These are phyloP conservation scores for Dryococelus australis DNA, from an alignment of 2,888 invertebrate species.

Conservation along the genomic window DNA sequence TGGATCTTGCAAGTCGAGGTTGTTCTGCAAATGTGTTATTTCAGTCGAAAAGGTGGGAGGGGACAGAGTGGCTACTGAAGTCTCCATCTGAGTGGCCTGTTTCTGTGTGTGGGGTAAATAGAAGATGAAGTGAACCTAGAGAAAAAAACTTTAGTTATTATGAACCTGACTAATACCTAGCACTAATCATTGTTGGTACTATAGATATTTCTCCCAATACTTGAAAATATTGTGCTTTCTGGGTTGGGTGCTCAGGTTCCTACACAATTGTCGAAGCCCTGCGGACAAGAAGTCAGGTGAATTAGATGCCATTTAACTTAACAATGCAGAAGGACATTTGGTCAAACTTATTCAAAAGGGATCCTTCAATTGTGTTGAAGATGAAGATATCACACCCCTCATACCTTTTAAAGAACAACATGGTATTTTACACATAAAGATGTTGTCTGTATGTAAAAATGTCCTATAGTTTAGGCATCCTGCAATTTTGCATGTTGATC, in stretches of 20 bases:
- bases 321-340: not conserved
- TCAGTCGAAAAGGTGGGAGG: slow-evolving; percentile 45
- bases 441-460: too few species aligned
- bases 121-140: not conserved
- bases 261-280: not conserved
- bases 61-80: slow-evolving; percentile 36
- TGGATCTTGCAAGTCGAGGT: slow-evolving; percentile 48
- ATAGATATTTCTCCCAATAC: not conserved
- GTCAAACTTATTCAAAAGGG: too few species aligned
- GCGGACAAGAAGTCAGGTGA: not conserved
- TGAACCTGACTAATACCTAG: not conserved
- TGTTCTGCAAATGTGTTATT: slow-evolving; percentile 32
- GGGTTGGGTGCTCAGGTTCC: not conserved
- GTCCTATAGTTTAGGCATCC: too few species aligned
- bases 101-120: not conserved
- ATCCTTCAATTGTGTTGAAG: not conserved
- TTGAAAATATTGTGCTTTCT: not conserved
- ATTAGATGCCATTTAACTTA: not conserved
- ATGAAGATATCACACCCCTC: not conserved
- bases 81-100: not conserved
- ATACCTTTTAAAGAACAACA: not conserved
- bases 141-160: not conserved
- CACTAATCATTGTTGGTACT: not conserved
- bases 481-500: too few species aligned
- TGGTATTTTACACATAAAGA: not conserved